phyloP scores from a whole-genome alignment of 2,797 vertebrate genomes.

The Euphonia xanthogaster region DNA sequence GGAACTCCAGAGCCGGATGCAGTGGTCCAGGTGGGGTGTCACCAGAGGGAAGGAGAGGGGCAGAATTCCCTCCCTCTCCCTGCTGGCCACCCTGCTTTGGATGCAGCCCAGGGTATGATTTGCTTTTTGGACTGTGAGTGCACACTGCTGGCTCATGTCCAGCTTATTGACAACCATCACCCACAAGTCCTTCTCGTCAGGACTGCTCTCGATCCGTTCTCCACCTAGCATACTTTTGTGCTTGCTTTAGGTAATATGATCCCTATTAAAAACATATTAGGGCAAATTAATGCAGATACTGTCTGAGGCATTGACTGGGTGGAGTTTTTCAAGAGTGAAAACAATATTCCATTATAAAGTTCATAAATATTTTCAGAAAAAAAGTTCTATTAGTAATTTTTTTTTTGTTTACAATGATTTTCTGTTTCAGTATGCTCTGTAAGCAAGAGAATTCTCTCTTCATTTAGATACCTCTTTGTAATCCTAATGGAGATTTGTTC shows the following conservation, averaged over 20 bases:
- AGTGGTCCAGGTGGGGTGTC: no score
- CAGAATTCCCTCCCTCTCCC: background rate
- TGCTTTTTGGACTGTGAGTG: background rate
- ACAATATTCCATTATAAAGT: background rate
- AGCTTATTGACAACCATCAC: background rate
- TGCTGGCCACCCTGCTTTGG: fast-evolving
- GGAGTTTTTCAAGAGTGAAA: background rate
- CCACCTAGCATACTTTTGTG: background rate
- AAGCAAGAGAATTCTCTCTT: constrained; percentile 37
- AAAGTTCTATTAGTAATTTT: background rate
- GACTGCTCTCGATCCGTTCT: background rate
- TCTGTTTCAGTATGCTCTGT: background rate
- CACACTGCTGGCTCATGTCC: background rate
- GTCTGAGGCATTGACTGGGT: background rate
- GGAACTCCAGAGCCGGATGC: background rate
- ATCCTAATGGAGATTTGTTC: constrained; percentile 62
- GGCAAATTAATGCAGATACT: background rate
- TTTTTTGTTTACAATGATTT: constrained; percentile 8
- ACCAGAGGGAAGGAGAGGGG: background rate
- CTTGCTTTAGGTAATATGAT: background rate
- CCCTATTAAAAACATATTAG: background rate
- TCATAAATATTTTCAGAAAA: background rate
- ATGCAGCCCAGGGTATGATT: background rate
- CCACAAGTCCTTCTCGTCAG: background rate
- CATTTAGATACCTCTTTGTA: constrained; percentile 49